Evolutionary conservation across 2,113 vertebrate genomes (phyloP).

Genomic region (Talpa occidentalis): DNA sequence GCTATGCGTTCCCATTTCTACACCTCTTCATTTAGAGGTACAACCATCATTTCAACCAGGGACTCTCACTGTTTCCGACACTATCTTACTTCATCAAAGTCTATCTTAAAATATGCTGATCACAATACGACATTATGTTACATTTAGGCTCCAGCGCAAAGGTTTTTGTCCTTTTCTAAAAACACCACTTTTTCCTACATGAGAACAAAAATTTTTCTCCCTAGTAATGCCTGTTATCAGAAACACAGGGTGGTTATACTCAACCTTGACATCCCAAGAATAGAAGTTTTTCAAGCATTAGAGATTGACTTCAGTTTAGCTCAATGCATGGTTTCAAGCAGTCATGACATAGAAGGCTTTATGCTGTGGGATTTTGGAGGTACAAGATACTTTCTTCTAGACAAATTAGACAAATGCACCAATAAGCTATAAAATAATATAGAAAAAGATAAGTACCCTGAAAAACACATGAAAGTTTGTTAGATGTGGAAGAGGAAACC

Average conservation of each 20-base stretch:
- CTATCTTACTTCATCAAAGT: background rate
- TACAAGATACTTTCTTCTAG: background rate
- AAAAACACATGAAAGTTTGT: background rate
- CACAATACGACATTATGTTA: background rate
- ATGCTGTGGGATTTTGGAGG: background rate
- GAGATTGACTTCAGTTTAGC: background rate
- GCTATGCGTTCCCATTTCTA: background rate
- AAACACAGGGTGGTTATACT: background rate
- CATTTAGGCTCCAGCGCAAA: background rate
- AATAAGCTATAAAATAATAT: background rate
- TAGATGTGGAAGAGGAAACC: background rate
- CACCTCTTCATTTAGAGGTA: conserved; percentile 9
- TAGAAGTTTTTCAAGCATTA: background rate
- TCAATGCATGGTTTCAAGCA: background rate
- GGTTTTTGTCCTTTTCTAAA: background rate
- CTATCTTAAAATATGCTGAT: background rate
- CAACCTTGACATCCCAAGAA: background rate
- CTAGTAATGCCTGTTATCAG: background rate
- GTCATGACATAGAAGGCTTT: background rate
- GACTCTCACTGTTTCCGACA: background rate
- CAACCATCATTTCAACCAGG: background rate
- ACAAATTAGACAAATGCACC: background rate
- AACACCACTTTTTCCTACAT: background rate
- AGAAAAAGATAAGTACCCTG: background rate
- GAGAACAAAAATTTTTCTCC: background rate